Base-by-base conservation (phyloP, 2,113 vertebrate species). In the Phaethon lepturus region DNA sequence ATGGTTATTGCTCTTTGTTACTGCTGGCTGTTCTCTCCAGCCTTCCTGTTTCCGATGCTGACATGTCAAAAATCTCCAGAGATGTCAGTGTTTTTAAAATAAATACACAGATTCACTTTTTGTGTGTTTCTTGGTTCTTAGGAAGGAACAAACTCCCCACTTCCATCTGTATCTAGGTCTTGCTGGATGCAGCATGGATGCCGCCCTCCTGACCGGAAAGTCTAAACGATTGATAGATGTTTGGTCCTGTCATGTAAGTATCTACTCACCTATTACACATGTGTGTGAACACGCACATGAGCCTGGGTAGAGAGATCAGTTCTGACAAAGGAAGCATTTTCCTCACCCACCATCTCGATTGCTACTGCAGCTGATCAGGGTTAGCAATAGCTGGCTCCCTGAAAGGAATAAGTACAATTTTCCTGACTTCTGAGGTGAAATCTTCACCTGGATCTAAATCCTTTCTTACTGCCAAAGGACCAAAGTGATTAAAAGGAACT, bases 1-100 rank as follows among this genome's bases (percentile, higher is more conserved):
- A 88, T 86, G 67, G 71, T 92, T 96, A 71, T 80, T 83, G 56
- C 69, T 94, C 93, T 78, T 80, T 90, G 67, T 96, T 88, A 92
- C 95, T 94, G 62, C 97, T 97, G 85, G 85, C 92, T 96, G 71
- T 96, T 96, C 82, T 97, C 90, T 93, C 88, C 75, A 93, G 95
- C 92, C 86, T 96, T 96, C 93, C 92, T 97, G 82, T 90, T 96
- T 96, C 96, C 50, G 59, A 86, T 77, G 85, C 63, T 93, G 72
- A 82, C 53, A 67, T 40, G 26, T 85, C 52, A 94, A 71, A 96
- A 94, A 82, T 59, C 92, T 80, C 94, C 67, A 80, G 92, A 86
- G 96, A 74, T 8, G 4, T 55, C 55, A 67, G 33, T 73, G 71
- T 59, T 86, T 93, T 92, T 63, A 59, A 90, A 88, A 76, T 23